Evolutionary conservation across 2,888 invertebrate species (phyloP).

Genomic region (Apodemia hepburni): DNA sequence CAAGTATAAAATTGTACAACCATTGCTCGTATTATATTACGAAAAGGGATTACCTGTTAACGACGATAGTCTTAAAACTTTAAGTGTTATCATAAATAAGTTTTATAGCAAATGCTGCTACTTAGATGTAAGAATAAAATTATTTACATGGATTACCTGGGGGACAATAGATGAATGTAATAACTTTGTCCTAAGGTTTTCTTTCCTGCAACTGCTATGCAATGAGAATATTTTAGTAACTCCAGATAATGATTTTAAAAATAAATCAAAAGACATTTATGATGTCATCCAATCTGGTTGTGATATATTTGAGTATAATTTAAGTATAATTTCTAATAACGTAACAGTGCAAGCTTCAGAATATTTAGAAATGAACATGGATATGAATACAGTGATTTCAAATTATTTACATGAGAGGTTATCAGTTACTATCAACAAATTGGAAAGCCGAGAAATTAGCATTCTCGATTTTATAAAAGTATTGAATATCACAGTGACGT

Average conservation of each 20-base stretch:
- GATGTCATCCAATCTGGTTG: constrained; percentile 30
- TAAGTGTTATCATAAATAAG: constrained; percentile 48
- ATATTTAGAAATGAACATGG: constrained; percentile 33
- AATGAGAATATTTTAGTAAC: constrained; percentile 45
- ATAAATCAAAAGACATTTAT: constrained; percentile 4
- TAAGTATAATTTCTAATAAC: constrained; percentile 24
- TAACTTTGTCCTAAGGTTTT: constrained; percentile 37
- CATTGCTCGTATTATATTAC: constrained; percentile 57
- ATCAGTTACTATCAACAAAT: constrained; percentile 28
- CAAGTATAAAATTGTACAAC: constrained; percentile 48
- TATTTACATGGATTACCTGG: constrained; percentile 52
- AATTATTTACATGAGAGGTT: constrained; percentile 40
- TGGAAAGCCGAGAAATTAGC: constrained; percentile 36
- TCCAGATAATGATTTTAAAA: not conserved
- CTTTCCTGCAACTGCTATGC: constrained; percentile 50
- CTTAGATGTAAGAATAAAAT: constrained; percentile 45
- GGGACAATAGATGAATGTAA: constrained; percentile 40
- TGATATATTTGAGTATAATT: constrained; percentile 46
- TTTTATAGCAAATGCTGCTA: constrained; percentile 58
- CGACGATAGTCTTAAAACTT: constrained; percentile 48
- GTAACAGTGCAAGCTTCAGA: constrained; percentile 17
- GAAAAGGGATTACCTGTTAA: constrained; percentile 66
- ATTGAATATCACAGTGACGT: constrained; percentile 41
- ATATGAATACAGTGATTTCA: constrained; percentile 40
- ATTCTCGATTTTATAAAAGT: constrained; percentile 43